Evolutionary conservation across 23 tunicate genomes (phyloP).

Genomic region (Halocynthia aurantium): DNA sequence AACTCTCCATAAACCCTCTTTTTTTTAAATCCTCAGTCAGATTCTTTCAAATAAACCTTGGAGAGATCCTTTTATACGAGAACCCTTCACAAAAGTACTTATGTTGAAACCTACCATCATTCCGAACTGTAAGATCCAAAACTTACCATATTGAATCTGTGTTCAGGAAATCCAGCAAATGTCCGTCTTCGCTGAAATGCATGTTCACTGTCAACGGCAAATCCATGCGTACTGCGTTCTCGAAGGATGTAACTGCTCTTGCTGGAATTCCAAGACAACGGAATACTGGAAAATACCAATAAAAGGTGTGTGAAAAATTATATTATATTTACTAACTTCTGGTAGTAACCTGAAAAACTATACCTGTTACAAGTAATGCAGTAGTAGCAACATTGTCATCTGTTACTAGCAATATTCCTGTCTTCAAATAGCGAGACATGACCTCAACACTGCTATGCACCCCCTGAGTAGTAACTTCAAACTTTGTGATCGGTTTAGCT

Average conservation of each 20-base stretch:
- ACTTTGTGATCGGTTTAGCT: background rate
- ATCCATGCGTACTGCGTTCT: constrained; percentile 4
- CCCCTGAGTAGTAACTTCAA: background rate
- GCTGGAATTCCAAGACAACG: constrained; percentile 22
- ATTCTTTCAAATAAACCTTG: too few relatives aligned
- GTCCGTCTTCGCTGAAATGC: constrained; percentile 14
- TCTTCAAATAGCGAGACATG: background rate
- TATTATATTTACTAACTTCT: background rate
- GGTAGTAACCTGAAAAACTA: background rate
- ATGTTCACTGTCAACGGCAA: constrained; percentile 13
- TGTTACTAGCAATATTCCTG: background rate
- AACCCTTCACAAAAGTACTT: too few relatives aligned
- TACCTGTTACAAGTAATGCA: constrained; percentile 1
- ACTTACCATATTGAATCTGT: constrained; percentile 20
- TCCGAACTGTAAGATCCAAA: too few relatives aligned
- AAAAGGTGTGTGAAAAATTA: background rate
- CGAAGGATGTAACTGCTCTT: constrained; percentile 5
- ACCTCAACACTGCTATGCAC: background rate
- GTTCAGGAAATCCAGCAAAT: constrained; percentile 11
- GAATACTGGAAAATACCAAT: constrained; percentile 1
- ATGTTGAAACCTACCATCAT: too few relatives aligned
- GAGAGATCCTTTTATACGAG: too few relatives aligned
- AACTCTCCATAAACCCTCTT: too few relatives aligned
- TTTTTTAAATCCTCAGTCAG: too few relatives aligned
- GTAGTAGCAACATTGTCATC: background rate